Evolutionary conservation across 2,797 vertebrate species (phyloP), one percentile per base, ranked within the genome.

Genomic region (Pipistrellus kuhlii): DNA sequence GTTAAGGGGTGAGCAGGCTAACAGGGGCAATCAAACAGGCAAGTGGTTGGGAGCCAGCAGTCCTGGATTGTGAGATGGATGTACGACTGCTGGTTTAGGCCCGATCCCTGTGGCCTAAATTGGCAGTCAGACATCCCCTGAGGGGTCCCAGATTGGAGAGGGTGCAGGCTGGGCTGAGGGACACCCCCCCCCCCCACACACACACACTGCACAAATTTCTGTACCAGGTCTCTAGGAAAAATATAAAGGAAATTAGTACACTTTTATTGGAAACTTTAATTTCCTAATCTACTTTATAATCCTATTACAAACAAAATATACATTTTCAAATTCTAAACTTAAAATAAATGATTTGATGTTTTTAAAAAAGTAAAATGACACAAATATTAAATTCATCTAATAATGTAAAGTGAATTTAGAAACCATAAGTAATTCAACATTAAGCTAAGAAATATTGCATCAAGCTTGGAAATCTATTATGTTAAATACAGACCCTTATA

Each of bases 241-340:
- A 48, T 30, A 88, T 0, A 77, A 6, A 87, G 4, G 17, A 27
- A 93, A 35, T 62, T 51, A 76, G 62, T 93, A 73, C 7, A 85
- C 20, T 62, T 78, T n/a, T 48, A 84, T 72, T 51, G 77, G 30
- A 73, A 51, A 84, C 12, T 76, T 6, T 64, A 73, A 69, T 80
- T 46, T 46, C 27, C 14, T 64, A 86, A 75, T 7, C 27, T 86
- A 86, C 23, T 92, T 92, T 86, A 68, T 27, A 88, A 68, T 90
- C 73, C 53, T 69, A 35, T 86, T 72, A 89, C 2, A 92, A 92
- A 85, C 14, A 90, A 68, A 64, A 53, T n/a, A 91, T 9, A 38
- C 30, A 85, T 69, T 94, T 95, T 95, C 80, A 88, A 85, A 55
- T 68, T 27, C 30, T 85, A 85, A 89, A 86, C 59, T 87, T 41